phyloP scores from a whole-genome alignment of 2,888 invertebrate species.

The Chrysopilus asiliformis region DNA sequence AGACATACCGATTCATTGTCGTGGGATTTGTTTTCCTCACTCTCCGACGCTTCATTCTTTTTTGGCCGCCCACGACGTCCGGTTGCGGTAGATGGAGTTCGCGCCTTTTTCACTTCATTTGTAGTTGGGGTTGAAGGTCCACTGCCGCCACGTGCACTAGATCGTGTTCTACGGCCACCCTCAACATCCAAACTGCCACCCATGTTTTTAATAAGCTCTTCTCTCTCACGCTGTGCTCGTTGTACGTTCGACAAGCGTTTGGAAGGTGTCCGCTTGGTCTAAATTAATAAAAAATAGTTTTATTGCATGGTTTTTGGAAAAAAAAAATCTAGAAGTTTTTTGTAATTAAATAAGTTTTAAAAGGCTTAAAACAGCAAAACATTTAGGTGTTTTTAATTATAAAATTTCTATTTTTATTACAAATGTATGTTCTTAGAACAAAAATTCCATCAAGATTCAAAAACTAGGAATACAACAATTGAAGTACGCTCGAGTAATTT shows the following conservation, averaged over 20 bases:
- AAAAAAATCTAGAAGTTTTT: no score
- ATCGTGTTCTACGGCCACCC: constrained; percentile 32
- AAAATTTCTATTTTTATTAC: no score
- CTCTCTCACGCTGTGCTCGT: constrained; percentile 33
- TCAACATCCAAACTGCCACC: constrained; percentile 32
- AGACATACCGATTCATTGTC: no score
- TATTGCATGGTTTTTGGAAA: background rate
- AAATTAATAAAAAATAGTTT: background rate
- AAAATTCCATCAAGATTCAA: no score
- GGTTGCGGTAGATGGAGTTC: constrained; percentile 20
- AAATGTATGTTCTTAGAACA: no score
- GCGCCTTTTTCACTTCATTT: constrained; percentile 30
- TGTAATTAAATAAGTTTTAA: no score
- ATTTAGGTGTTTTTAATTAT: no score
- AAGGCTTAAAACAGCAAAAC: no score
- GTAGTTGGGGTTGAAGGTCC: constrained; percentile 23
- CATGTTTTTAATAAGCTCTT: constrained; percentile 32
- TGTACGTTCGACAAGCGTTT: constrained; percentile 33
- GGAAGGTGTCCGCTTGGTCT: constrained; percentile 31
- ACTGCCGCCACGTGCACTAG: constrained; percentile 31
- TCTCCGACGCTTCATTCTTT: constrained; percentile 16
- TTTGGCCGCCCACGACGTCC: constrained; percentile 28
- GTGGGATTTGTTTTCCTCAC: no score
- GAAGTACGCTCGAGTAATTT: no score
- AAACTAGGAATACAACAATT: no score